phyloP scores from a whole-genome alignment of 2,888 invertebrate species.

The Bhutanitis thaidina region DNA sequence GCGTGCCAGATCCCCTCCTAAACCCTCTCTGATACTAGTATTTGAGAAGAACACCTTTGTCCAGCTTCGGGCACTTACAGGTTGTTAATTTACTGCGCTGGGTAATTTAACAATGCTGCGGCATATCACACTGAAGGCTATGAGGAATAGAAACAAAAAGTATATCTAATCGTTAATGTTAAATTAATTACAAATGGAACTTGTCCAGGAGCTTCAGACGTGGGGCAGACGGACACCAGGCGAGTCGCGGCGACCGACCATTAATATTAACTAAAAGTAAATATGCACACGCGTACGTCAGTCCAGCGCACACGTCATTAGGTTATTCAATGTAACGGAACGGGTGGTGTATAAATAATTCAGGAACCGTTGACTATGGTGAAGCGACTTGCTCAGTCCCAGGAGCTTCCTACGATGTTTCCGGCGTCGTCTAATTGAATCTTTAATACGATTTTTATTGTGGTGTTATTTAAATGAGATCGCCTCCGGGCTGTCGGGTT shows the following conservation, averaged over 20 bases:
- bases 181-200: conserved; percentile 7
- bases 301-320: conserved; percentile 53
- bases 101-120: too few species aligned
- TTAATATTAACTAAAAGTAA: conserved; percentile 49
- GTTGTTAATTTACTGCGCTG: too few species aligned
- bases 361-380: conserved; percentile 46
- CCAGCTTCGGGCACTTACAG: too few species aligned
- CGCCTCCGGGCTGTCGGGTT: conserved; percentile 23
- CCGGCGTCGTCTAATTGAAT: conserved; percentile 47
- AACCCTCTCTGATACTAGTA: too few species aligned
- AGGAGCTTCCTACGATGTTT: conserved; percentile 37
- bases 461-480: conserved; percentile 50
- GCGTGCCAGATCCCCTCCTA: too few species aligned
- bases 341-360: conserved; percentile 58
- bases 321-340: conserved; percentile 72
- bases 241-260: conserved; percentile 29
- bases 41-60: too few species aligned
- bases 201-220: conserved; percentile 21
- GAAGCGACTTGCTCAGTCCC: conserved; percentile 28
- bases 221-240: conserved; percentile 18
- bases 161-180: background rate
- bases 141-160: too few species aligned
- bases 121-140: too few species aligned
- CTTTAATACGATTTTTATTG: conserved; percentile 46
- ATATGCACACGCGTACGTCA: conserved; percentile 36